Evolutionary conservation across 1,140 invertebrate genomes (phyloP), one percentile per base, ranked within the genome.

Genomic region (Drosophila willistoni): DNA sequence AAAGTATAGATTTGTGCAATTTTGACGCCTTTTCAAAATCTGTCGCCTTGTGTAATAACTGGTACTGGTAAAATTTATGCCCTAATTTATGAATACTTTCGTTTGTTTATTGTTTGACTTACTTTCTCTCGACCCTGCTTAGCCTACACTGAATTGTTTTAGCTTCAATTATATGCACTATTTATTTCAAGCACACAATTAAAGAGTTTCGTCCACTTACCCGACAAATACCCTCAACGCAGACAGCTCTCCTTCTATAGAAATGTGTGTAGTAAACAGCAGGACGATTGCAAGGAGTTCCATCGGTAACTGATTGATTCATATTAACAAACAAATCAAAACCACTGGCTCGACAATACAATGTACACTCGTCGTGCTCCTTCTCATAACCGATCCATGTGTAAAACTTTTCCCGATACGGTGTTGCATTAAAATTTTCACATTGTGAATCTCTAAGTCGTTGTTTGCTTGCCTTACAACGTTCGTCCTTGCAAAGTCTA

Each of bases 371-470:
- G 47, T 90, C 77, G 44, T 86, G 79, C 36, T 90, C 86, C 90
- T 97, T 96, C 54, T 96, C 94, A 93, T 97, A 97, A 2, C 97
- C 96, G 82, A 96, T 94, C 97, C 97, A 98, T 39, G 94, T 94
- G 92, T 97, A 97, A 77, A 94, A 94, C 68, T 94, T 94, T 22
- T 96, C 96, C 65, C 95, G 95, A 92, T 97, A 97, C 4, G 94
- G 94, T 81, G 95, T 94, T 71, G 94, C 94, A 93, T 98, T 97
- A 92, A 96, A 98, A 69, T 94, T 94, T 33, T 96, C 72, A 60
- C 85, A 89, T 73, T 85, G 81, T 12, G 82, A 74, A 22, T 89
- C 70, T 0, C 85, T 67, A 42, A 82, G 61, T 4, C 70, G 56
- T 34, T 81, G 73, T 39, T 79, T 75, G n/a, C 67, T 73, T 9